Conservation (phyloP, 2,113 vertebrate genomes). For the Lepidothrix coronata region DNA sequence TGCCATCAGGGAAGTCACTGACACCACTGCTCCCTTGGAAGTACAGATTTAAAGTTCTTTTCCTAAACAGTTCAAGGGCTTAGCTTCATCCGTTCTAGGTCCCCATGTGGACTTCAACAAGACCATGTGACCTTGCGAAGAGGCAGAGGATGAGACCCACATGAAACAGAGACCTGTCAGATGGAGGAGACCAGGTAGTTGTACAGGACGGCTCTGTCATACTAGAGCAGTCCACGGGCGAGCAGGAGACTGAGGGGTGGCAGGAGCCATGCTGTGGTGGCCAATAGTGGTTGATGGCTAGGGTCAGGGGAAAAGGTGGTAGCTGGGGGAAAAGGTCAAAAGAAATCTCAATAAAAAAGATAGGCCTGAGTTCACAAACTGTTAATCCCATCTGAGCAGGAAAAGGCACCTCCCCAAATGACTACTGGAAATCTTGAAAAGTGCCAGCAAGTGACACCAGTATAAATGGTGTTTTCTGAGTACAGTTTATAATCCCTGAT, state of each 20-base stretch:
- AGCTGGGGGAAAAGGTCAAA: neutral
- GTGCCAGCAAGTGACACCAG: neutral
- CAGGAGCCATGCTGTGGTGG: neutral
- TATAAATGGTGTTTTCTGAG: neutral
- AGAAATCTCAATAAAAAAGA: neutral
- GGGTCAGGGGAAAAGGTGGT: neutral
- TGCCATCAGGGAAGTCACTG: neutral
- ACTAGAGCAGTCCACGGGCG: fast-evolving
- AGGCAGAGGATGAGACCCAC: neutral
- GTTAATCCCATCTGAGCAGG: neutral
- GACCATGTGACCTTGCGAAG: fast-evolving
- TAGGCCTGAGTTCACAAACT: neutral
- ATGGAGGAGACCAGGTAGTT: neutral
- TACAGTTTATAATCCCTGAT: neutral
- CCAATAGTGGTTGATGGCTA: neutral
- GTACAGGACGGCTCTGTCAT: neutral
- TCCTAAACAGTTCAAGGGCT: neutral
- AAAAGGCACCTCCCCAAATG: neutral
- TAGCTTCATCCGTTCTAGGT: neutral
- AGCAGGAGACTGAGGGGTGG: fast-evolving
- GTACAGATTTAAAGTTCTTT: neutral
- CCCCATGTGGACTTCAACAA: neutral
- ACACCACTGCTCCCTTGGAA: neutral
- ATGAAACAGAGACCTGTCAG: neutral
- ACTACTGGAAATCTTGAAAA: neutral